A percentile compares a stretch with the other conserved stretches of the same genome.
Conservation (phyloP, 64 coral and sea anemone species). For the Montipora capricornis region DNA sequence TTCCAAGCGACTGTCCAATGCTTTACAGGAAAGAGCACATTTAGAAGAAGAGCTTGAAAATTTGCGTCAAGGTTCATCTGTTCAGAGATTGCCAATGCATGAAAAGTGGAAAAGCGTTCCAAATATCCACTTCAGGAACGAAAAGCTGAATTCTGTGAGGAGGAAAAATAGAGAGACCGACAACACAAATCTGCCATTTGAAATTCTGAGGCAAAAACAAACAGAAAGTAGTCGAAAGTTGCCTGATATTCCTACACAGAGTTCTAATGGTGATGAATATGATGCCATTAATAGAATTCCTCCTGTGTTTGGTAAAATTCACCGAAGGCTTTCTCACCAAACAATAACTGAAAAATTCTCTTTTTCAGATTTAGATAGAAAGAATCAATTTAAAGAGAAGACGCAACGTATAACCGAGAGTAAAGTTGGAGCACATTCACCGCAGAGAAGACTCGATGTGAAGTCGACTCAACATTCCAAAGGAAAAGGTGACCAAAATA, state of each 20-base stretch:
- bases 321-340: not conserved
- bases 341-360: not conserved
- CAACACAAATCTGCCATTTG: not conserved
- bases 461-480: not conserved
- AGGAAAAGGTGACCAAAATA: not conserved
- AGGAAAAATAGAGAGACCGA: not conserved
- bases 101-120: not conserved
- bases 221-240: not conserved
- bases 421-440: not conserved
- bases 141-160: slow-evolving; percentile 18
- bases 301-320: not conserved
- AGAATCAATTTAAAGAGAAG: not conserved
- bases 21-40: slow-evolving; percentile 49
- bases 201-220: not conserved
- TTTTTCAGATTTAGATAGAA: not conserved
- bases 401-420: not conserved
- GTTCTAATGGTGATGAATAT: not conserved
- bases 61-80: slow-evolving; percentile 11
- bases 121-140: not conserved
- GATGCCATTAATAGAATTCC: not conserved
- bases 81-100: not conserved
- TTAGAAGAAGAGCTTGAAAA: slow-evolving; percentile 19
- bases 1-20: slow-evolving; percentile 18
- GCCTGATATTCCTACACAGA: not conserved
- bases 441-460: not conserved